These are phyloP conservation scores for Calameuta idolon DNA, from an alignment of 2,888 invertebrate species.

Conservation along the genomic window DNA sequence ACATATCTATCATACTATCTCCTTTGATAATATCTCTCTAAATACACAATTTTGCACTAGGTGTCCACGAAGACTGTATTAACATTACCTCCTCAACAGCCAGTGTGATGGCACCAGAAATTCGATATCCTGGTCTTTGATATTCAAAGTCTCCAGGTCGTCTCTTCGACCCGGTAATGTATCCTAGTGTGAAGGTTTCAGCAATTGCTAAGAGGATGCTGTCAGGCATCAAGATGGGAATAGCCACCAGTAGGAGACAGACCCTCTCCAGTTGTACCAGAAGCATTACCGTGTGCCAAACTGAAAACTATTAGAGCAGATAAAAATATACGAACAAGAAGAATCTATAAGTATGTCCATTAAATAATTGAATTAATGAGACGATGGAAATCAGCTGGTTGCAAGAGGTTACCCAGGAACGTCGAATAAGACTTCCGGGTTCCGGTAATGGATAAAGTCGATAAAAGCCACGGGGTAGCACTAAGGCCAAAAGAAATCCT, in stretches of 20 bases:
- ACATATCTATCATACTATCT: neutral
- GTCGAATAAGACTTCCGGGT: neutral
- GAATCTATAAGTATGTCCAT: neutral
- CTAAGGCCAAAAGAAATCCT: constrained; percentile 19
- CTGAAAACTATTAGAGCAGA: neutral
- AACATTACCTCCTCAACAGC: constrained; percentile 81
- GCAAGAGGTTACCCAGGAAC: neutral
- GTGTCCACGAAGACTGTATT: neutral
- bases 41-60: neutral
- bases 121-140: constrained; percentile 79
- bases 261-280: constrained; percentile 49
- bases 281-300: constrained; percentile 47
- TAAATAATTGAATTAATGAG: neutral
- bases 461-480: constrained; percentile 49
- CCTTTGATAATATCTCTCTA: neutral
- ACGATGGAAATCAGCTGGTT: neutral
- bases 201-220: constrained; percentile 47
- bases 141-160: constrained; percentile 83
- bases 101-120: constrained; percentile 87
- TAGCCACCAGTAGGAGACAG: constrained; percentile 52
- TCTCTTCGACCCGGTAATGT: constrained; percentile 87
- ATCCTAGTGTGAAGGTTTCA: constrained; percentile 82
- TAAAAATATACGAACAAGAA: neutral
- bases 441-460: constrained; percentile 48
- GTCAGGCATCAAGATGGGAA: constrained; percentile 34